phyloP scores from a whole-genome alignment of 2,797 vertebrate species.

The Heliangelus exortis region DNA sequence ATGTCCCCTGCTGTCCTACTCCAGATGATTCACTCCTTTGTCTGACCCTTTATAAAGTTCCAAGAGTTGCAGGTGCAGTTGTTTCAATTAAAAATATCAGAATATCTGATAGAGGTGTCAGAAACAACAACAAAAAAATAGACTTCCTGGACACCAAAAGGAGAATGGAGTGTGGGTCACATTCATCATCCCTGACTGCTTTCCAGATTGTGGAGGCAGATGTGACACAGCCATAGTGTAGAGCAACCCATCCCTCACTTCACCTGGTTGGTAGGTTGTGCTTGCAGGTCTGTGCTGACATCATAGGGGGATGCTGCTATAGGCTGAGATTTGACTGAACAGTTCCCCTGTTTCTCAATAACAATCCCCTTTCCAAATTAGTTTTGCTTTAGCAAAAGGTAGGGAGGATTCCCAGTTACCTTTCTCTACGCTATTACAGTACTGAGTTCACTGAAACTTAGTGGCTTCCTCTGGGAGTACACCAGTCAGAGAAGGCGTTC shows the following conservation, averaged over 20 bases:
- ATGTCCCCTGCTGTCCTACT: rapidly evolving
- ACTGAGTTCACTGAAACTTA: neutral
- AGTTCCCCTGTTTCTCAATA: neutral
- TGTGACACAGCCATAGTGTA: neutral
- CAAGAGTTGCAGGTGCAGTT: neutral
- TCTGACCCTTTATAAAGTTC: neutral
- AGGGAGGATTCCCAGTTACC: neutral
- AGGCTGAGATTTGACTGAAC: neutral
- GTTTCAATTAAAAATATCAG: neutral
- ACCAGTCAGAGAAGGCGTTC: neutral
- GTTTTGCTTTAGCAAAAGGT: neutral
- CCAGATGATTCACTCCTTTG: neutral
- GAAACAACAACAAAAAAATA: neutral
- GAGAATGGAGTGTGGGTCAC: neutral
- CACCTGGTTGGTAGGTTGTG: neutral
- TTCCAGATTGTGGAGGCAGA: neutral
- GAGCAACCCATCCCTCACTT: neutral
- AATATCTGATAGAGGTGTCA: neutral
- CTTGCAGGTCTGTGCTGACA: neutral
- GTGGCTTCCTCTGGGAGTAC: neutral
- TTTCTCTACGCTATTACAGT: neutral
- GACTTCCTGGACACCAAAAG: rapidly evolving
- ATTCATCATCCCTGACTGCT: neutral
- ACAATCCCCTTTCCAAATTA: neutral
- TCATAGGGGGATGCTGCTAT: neutral